Percentiles rank a stretch among this genome's conserved stretches.
Conservation (phyloP, 2,797 vertebrate species). For the Notolepis coatsorum region DNA sequence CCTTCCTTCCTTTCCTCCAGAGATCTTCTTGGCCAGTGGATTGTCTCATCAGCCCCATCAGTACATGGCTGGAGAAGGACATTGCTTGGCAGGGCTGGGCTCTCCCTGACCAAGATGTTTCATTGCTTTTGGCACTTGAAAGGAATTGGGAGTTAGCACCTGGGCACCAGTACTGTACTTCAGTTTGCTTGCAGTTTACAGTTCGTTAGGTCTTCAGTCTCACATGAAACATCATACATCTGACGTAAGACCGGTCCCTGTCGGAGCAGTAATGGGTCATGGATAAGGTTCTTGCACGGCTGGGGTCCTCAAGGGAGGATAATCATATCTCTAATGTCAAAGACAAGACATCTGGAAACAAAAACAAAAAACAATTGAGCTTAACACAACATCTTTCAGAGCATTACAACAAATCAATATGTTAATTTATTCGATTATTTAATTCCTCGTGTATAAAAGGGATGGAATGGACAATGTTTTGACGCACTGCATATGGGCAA, state of each 20-base stretch:
- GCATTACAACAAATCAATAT: too few relatives aligned
- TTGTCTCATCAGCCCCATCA: constrained; percentile 62
- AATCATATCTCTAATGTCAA: constrained; percentile 36
- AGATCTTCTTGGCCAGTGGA: constrained; percentile 47
- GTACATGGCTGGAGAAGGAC: constrained; percentile 58
- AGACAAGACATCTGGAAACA: constrained; percentile 48
- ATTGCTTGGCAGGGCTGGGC: constrained; percentile 68
- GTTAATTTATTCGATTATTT: too few relatives aligned
- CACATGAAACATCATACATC: constrained; percentile 27
- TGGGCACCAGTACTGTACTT: constrained; percentile 13
- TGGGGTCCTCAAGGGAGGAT: constrained; percentile 26
- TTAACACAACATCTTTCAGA: neutral
- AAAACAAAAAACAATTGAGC: constrained; percentile 2
- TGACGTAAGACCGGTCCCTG: constrained; percentile 34
- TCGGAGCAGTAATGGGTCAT: constrained; percentile 36
- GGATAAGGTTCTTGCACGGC: constrained; percentile 22
- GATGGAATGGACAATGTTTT: too few relatives aligned
- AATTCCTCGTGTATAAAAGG: too few relatives aligned
- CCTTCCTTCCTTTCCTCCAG: constrained; percentile 57
- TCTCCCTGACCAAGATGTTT: constrained; percentile 62
- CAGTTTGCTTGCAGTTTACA: constrained; percentile 15
- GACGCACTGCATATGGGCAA: too few relatives aligned
- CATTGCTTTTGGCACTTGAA: constrained; percentile 65
- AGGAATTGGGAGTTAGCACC: constrained; percentile 39
- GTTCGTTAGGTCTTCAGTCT: constrained; percentile 46